Base-by-base conservation (phyloP, 2,113 vertebrate species). In the Eudyptes chrysolophus region DNA sequence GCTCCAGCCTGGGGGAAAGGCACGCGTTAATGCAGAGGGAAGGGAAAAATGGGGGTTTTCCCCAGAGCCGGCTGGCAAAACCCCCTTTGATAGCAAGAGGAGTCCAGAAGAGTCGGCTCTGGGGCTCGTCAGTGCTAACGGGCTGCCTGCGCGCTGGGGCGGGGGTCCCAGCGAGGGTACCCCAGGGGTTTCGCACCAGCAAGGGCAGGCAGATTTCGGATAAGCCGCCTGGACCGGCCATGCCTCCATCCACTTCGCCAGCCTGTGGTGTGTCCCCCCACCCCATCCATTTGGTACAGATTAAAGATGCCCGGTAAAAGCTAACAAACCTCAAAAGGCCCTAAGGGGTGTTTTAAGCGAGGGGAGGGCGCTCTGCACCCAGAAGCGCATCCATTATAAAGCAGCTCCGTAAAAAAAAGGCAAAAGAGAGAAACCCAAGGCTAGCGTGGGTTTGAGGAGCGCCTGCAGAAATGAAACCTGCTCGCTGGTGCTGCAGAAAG, bases 41-140 rank as follows among this genome's bases (percentile, higher is more conserved):
- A 76, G 11, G 36, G 54, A 49, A 76, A 83, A 48, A 2, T 0
- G 2, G 10, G 65, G 12, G 7, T 10, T 15, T n/a, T 40, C 60
- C 55, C n/a, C 30, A 9, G 40, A 82, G 42, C 20, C 2, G 8
- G 62, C 16, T 40, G 55, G 55, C 60, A 61, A 68, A n/a, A 4
- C 14, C 40, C 12, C 13, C 44, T 36, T 11, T 1, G 44, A 24
- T 0, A 17, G 57, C 5, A 10, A 44, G 12, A 8, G 26, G 19
- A 46, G 36, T 6, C 48, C 58, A 26, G 26, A 40, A 18, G 34
- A 21, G 16, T 7, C 0, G 0, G 48, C 26, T 19, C 66, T 4
- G 32, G 46, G 32, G 27, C 8, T 87, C 22, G 7, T 3, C 64
- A 9, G 7, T 1, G 42, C 42, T 26, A 34, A 34, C 2, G 13